Percentiles rank a stretch among this genome's conserved stretches.
phyloP scores from a whole-genome alignment of 2,113 vertebrate genomes.

The Cephalopterus ornatus region DNA sequence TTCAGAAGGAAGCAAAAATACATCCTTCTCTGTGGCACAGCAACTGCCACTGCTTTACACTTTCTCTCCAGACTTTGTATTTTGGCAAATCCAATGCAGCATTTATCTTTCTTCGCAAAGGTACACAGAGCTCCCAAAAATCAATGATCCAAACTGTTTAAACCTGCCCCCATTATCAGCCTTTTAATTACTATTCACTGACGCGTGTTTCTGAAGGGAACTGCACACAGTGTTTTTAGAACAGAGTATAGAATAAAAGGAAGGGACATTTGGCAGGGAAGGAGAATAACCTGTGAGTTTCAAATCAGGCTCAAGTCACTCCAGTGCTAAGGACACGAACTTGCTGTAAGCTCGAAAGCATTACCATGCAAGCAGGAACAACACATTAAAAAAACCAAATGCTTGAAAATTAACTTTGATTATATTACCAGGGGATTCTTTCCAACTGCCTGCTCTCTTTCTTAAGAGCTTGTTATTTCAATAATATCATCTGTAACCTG shows the following conservation, averaged over 20 bases:
- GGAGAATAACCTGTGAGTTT: neutral
- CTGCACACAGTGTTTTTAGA: neutral
- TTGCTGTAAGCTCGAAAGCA: neutral
- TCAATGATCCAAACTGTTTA: neutral
- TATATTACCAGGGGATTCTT: neutral
- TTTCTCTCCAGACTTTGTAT: neutral
- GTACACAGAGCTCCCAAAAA: neutral
- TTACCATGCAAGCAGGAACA: neutral
- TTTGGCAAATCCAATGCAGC: neutral
- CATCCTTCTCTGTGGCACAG: neutral
- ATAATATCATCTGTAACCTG: neutral
- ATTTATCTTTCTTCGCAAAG: neutral
- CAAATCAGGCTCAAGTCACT: neutral
- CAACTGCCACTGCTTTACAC: neutral
- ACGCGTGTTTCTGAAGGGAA: neutral
- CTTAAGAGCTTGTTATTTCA: neutral
- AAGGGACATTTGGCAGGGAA: neutral
- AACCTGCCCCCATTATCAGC: neutral
- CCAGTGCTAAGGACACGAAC: neutral
- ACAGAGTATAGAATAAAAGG: neutral
- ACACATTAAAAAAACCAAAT: neutral
- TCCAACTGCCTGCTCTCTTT: neutral
- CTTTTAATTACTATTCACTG: neutral
- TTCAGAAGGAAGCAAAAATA: neutral
- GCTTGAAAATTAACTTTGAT: neutral